phyloP scores from a whole-genome alignment of 2,797 vertebrate species.

The Rhyacichthys aspro region DNA sequence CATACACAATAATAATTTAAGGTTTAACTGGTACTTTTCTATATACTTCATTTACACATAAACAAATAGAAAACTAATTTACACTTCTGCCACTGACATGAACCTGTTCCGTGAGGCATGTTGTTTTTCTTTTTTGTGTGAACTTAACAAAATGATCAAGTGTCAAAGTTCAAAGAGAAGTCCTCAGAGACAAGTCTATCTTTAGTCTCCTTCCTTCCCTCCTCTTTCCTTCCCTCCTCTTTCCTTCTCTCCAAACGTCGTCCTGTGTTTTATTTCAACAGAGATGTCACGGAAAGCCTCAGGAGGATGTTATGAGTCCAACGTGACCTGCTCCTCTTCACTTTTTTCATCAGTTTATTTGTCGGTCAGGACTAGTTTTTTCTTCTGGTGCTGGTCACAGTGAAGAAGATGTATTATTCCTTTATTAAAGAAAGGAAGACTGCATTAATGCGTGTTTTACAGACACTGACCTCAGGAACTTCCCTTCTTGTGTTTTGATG shows the following conservation, averaged over 20 bases:
- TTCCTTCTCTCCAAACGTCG: slow-evolving; percentile 6
- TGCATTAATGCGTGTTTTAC: neutral
- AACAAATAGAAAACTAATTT: too few relatives aligned
- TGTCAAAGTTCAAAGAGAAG: slow-evolving; percentile 47
- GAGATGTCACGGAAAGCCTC: slow-evolving; percentile 18
- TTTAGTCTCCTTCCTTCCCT: slow-evolving; percentile 39
- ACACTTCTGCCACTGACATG: too few relatives aligned
- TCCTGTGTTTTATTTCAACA: neutral
- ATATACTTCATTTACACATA: too few relatives aligned
- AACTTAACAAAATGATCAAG: slow-evolving; percentile 20
- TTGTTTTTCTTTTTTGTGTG: slow-evolving; percentile 35
- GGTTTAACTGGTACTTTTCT: too few relatives aligned
- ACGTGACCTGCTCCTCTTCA: neutral
- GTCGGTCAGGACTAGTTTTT: neutral
- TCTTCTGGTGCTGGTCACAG: too few relatives aligned
- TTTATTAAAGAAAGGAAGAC: neutral
- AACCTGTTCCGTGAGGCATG: too few relatives aligned
- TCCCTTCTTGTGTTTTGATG: slow-evolving; percentile 40
- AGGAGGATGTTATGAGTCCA: slow-evolving; percentile 43
- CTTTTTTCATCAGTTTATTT: neutral
- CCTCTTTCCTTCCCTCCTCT: slow-evolving; percentile 29
- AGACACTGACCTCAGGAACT: slow-evolving; percentile 42
- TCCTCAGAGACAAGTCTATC: slow-evolving; percentile 50
- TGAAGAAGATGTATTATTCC: neutral
- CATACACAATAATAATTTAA: too few relatives aligned